Base-by-base conservation (phyloP, 1,140 invertebrate species). In the Helicoverpa armigera region DNA sequence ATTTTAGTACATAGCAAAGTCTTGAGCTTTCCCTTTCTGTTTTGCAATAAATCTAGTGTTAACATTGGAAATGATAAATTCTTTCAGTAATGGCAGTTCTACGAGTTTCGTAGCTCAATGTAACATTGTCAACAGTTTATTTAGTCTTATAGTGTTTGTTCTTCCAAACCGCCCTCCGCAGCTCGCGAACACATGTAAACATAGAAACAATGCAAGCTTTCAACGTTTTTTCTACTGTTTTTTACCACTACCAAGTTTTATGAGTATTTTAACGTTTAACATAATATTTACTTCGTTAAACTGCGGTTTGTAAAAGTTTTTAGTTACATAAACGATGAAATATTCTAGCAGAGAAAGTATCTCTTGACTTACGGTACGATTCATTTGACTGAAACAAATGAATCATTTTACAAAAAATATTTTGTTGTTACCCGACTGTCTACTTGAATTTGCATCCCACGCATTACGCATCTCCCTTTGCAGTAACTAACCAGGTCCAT, bases 101-200 rank as follows among this genome's bases (percentile, higher is more conserved):
- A 61, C 29, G 12, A 31, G 23, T 61, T 58, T 61, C 58, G 12
- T 43, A 43, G 10, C n/a, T 0, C 61, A 43, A 56, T 35, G 72
- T 60, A 60, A 74, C 58, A 29, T 76, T 77, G 50, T 67, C 61
- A 54, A 67, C 61, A 31, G 75, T 77, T 67, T 77, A 56, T 77
- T 77, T 65, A 65, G 50, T 51, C 67, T 67, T 77, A 67, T 77
- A 77, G 60, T 56, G 75, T 77, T 77, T 77, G 75, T 65, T 77
- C 60, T 67, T 76, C n/a, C 74, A 61, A 77, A 54, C 73, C 73
- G 18, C 69, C 69, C 69, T 53, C 50, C 56, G 58, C 61, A 54
- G 16, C 43, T 12, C 29, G 75, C 31, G 43, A 63, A 77, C 75
- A 77, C 75, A 65, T 65, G 75, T 77, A 77, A 67, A 77, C 75